Percentiles rank a stretch among this genome's conserved stretches.
Conservation (phyloP, 2,888 invertebrate species). For the Drosophila tanythrix region DNA sequence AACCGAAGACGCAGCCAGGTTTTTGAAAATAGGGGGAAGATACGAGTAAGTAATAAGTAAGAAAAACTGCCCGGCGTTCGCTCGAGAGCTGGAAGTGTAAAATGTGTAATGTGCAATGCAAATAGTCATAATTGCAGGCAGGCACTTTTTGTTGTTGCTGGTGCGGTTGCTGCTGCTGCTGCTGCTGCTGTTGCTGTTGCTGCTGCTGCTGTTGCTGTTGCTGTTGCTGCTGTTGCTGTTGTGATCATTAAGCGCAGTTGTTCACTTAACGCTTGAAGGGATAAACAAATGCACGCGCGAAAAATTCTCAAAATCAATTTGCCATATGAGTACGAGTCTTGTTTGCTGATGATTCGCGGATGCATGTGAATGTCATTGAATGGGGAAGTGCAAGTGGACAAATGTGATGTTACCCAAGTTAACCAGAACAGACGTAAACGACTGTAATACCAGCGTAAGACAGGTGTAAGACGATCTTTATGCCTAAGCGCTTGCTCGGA, state of each 20-base stretch:
- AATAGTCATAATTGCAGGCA: conserved; percentile 74
- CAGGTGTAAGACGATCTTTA: neutral
- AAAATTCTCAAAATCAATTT: conserved; percentile 76
- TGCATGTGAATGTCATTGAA: conserved; percentile 66
- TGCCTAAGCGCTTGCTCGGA: too few relatives aligned
- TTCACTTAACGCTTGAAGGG: conserved; percentile 78
- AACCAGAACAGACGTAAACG: conserved; percentile 14
- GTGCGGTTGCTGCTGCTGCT: neutral
- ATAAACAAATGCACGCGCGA: conserved; percentile 73
- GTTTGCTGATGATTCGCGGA: conserved; percentile 52
- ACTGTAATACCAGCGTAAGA: neutral
- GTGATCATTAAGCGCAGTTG: conserved; percentile 73
- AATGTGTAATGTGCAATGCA: conserved; percentile 74
- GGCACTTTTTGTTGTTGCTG: conserved; percentile 29
- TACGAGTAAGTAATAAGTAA: conserved; percentile 44
- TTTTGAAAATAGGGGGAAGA: conserved; percentile 35
- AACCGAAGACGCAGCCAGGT: conserved; percentile 43
- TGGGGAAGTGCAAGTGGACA: conserved; percentile 53
- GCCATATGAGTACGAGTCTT: conserved; percentile 53
- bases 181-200: conserved; percentile 24
- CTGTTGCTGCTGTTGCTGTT: conserved; percentile 29
- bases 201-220: neutral
- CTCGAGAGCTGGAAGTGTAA: conserved; percentile 58
- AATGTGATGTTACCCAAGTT: conserved; percentile 43
- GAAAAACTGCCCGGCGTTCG: conserved; percentile 46